These are phyloP conservation scores for pig (Sus scrofa) DNA, from an alignment of 2,113 vertebrate genomes.

Conservation along the genomic window DNA sequence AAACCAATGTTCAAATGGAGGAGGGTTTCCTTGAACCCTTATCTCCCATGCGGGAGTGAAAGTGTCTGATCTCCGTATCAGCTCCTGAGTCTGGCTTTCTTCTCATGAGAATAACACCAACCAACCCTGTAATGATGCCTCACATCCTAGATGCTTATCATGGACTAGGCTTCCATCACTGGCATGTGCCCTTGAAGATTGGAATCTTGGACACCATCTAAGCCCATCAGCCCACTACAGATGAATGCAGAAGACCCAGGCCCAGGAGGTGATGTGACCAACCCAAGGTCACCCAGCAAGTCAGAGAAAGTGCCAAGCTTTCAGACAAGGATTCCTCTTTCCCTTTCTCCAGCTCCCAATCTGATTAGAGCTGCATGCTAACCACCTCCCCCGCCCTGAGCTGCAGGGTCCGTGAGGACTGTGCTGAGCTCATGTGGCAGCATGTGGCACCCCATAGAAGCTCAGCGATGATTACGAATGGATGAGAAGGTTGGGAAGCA, in stretches of 20 bases:
- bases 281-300: neutral
- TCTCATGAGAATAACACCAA: neutral
- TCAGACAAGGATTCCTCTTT: neutral
- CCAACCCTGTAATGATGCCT: rapidly evolving
- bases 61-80: too few relatives aligned
- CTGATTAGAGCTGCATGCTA: neutral
- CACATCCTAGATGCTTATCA: neutral
- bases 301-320: neutral
- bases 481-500: neutral
- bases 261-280: neutral
- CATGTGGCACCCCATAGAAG: neutral
- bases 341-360: too few relatives aligned
- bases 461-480: neutral
- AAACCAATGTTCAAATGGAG: neutral
- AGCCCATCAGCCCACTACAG: neutral
- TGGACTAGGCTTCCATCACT: neutral
- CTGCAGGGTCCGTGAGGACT: rapidly evolving
- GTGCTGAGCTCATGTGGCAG: neutral
- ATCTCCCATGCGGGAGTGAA: neutral
- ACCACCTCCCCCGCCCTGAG: neutral
- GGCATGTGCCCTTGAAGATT: neutral
- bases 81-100: neutral
- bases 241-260: neutral
- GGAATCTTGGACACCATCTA: neutral
- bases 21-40: neutral